A percentile compares a stretch with the other conserved stretches of the same genome.
These are phyloP conservation scores for Melanotaenia parkinsoni DNA, from an alignment of 2,797 vertebrate species.

Conservation along the genomic window DNA sequence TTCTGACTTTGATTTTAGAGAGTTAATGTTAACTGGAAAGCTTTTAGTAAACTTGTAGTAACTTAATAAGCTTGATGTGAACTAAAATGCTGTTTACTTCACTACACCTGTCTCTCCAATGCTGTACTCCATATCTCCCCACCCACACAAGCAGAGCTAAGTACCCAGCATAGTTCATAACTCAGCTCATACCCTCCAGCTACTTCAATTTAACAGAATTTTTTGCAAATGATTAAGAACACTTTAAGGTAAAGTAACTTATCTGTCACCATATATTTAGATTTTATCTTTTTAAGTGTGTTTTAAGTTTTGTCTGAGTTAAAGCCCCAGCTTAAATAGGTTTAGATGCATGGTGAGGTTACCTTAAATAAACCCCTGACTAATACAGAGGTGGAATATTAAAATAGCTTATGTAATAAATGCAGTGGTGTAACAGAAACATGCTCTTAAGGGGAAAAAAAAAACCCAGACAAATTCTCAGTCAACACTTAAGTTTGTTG, in stretches of 20 bases:
- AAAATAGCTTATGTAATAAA: constrained; percentile 27
- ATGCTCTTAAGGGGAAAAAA: not conserved
- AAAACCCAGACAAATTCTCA: not conserved
- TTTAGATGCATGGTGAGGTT: not conserved
- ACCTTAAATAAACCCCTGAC: constrained; percentile 2
- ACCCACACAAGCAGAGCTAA: too few relatives aligned
- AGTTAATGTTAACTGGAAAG: not conserved
- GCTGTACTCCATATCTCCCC: too few relatives aligned
- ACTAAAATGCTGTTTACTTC: not conserved
- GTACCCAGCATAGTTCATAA: too few relatives aligned
- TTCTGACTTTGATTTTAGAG: not conserved
- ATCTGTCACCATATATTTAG: not conserved
- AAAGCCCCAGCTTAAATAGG: not conserved
- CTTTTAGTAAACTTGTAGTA: not conserved
- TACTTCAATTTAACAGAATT: not conserved
- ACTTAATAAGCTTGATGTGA: not conserved
- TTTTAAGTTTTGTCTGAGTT: not conserved
- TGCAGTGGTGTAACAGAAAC: not conserved
- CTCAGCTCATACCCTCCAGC: not conserved
- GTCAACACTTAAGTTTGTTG: not conserved
- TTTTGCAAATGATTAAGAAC: not conserved
- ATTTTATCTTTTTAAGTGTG: not conserved
- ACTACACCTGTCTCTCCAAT: not conserved
- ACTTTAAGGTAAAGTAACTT: not conserved
- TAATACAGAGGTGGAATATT: constrained; percentile 10